Conservation (phyloP, 2,797 vertebrate genomes). For the Enteromius radiatus region DNA sequence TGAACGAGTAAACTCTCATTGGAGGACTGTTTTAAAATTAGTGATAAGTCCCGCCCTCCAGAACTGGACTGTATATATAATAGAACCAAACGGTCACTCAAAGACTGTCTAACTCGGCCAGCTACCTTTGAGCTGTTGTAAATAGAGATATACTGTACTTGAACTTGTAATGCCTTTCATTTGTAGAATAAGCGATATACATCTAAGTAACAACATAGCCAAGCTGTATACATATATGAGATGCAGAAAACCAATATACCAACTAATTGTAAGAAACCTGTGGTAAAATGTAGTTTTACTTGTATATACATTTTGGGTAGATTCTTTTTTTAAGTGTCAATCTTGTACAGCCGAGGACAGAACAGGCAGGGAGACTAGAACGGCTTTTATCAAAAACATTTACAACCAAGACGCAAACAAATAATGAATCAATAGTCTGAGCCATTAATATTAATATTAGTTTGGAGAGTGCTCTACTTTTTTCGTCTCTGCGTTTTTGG, state of each 20-base stretch:
- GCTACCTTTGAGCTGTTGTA: constrained; percentile 64
- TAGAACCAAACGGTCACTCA: constrained; percentile 59
- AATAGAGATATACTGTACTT: constrained; percentile 80
- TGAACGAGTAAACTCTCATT: constrained; percentile 39
- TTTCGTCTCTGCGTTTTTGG: constrained; percentile 8
- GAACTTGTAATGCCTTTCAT: constrained; percentile 72
- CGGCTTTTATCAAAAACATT: constrained; percentile 37
- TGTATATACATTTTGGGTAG: constrained; percentile 77
- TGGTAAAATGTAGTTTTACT: constrained; percentile 74
- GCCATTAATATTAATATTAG: constrained; percentile 39
- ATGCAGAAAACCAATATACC: constrained; percentile 70
- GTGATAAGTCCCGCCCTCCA: constrained; percentile 21
- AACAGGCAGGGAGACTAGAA: constrained; percentile 65
- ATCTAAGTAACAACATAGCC: constrained; percentile 68
- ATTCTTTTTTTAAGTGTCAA: constrained; percentile 68
- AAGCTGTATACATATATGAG: constrained; percentile 73
- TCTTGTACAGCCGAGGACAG: constrained; percentile 73
- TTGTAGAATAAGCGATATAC: constrained; percentile 75
- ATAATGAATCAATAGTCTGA: constrained; percentile 52
- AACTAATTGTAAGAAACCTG: constrained; percentile 74
- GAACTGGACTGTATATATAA: constrained; percentile 60
- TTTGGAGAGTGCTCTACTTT: constrained; percentile 23
- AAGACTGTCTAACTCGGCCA: constrained; percentile 54
- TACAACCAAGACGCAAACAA: constrained; percentile 52
- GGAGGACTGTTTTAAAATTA: constrained; percentile 54